These are phyloP conservation scores for Saturnia pavonia DNA, from an alignment of 2,888 invertebrate genomes.

Conservation along the genomic window DNA sequence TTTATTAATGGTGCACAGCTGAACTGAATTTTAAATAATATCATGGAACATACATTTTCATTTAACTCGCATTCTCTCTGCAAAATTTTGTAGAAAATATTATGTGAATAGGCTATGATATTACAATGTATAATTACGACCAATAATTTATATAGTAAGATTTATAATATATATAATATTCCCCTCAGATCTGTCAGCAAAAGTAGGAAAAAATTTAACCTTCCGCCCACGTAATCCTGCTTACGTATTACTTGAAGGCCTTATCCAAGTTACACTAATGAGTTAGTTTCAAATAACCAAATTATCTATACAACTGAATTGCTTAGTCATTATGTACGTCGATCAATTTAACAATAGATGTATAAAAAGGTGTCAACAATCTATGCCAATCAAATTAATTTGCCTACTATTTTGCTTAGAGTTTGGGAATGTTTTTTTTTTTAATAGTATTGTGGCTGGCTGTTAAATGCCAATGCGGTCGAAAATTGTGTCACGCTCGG, in stretches of 20 bases:
- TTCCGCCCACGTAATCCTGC: no score
- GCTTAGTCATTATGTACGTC: background rate
- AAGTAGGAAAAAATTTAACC: no score
- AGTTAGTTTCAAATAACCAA: background rate
- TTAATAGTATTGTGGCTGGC: background rate
- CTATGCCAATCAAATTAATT: conserved; percentile 1
- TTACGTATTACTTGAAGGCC: no score
- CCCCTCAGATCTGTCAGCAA: no score
- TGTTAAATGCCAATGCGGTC: background rate
- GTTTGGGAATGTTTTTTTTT: background rate
- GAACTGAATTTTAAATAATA: background rate
- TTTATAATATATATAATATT: no score
- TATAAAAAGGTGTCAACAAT: conserved; percentile 14
- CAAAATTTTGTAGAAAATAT: background rate
- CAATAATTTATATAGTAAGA: no score
- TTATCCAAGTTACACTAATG: background rate
- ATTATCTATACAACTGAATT: conserved; percentile 1
- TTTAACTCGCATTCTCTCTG: background rate
- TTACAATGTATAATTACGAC: no score
- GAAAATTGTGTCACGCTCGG: background rate
- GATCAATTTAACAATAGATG: background rate
- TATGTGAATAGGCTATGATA: no score
- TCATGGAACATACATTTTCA: background rate
- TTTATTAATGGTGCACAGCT: background rate
- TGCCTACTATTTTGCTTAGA: background rate